Percentiles rank a stretch among this genome's conserved stretches.
Evolutionary conservation across 2,113 vertebrate species (phyloP).

Genomic region (Callipepla californica): DNA sequence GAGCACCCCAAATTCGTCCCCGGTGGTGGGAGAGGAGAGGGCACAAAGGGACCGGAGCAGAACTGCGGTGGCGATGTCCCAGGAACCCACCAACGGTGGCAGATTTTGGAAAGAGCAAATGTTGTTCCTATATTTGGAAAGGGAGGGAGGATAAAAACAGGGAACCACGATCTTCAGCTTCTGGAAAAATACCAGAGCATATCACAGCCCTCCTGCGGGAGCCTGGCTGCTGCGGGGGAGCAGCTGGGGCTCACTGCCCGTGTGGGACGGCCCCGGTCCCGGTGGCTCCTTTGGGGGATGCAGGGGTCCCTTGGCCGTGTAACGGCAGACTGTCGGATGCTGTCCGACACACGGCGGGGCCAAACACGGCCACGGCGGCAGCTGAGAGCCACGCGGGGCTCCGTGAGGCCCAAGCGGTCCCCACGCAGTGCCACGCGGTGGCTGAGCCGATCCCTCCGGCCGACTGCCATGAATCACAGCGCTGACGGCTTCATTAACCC

Average conservation of each 20-base stretch:
- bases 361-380: rapidly evolving
- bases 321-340: neutral
- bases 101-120: neutral
- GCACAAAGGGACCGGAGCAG: neutral
- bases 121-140: neutral
- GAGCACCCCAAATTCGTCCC: neutral
- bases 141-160: neutral
- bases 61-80: rapidly evolving
- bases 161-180: neutral
- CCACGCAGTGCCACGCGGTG: neutral
- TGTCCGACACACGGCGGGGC: rapidly evolving
- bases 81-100: neutral
- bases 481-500: neutral
- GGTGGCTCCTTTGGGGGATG: neutral
- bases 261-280: neutral
- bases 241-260: neutral
- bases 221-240: neutral
- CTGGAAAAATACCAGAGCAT: constrained; percentile 42
- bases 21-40: neutral
- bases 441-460: neutral
- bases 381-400: no score
- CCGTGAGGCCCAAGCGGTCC: neutral
- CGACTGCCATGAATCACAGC: neutral
- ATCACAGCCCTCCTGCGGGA: neutral
- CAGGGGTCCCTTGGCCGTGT: neutral